Percentiles rank a stretch among this genome's conserved stretches.
Evolutionary conservation across 2,888 invertebrate species (phyloP).

Genomic region (Xestia sexstrigata): DNA sequence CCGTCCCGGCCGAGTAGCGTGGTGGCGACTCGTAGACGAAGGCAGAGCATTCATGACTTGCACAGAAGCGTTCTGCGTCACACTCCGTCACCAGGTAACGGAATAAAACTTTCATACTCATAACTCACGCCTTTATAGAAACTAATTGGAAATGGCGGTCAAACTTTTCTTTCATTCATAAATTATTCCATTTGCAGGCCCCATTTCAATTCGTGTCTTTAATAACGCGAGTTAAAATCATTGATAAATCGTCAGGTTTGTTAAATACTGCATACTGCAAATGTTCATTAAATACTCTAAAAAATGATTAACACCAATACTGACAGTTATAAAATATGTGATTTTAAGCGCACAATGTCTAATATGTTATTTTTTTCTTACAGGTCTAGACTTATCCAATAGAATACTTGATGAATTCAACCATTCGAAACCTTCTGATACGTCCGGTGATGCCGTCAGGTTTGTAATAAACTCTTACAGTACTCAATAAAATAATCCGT

Average conservation of each 20-base stretch:
- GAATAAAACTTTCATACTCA: neutral
- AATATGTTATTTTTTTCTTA: neutral
- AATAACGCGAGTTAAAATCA: no score
- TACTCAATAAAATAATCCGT: neutral
- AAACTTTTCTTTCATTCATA: neutral
- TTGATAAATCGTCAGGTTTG: no score
- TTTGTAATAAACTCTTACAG: conserved; percentile 14
- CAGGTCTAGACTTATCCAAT: conserved; percentile 42
- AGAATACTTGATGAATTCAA: conserved; percentile 46
- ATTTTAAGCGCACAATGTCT: neutral
- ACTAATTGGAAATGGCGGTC: neutral
- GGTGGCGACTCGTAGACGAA: conserved; percentile 78
- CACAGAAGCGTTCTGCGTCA: conserved; percentile 75
- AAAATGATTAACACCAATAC: no score
- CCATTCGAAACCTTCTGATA: conserved; percentile 46
- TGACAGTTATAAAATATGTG: neutral
- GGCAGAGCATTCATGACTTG: conserved; percentile 84
- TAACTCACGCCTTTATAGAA: neutral
- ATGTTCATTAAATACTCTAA: no score
- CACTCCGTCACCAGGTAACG: conserved; percentile 72
- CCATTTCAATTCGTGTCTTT: no score
- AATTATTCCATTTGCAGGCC: no score
- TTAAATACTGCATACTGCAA: no score
- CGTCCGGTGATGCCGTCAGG: conserved; percentile 50
- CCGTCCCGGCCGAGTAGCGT: conserved; percentile 80